Base-by-base conservation (phyloP, 2,888 invertebrate genomes). In the Coenonympha arcania region DNA sequence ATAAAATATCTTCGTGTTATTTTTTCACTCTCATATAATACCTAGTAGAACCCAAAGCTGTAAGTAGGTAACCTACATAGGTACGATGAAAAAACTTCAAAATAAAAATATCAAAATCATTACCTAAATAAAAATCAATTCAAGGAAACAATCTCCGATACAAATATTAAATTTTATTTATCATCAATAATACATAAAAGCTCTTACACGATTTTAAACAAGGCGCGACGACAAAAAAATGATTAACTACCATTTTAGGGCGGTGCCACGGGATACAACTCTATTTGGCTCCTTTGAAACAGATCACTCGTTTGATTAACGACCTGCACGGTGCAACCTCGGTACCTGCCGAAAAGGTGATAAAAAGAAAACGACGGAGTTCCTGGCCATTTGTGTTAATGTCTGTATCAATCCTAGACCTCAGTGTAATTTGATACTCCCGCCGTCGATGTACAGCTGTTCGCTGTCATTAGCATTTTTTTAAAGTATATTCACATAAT, bases 251-350 rank as follows among this genome's bases (percentile, higher is more conserved):
- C 45, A 16, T 43, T 43, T 39, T 61, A 65, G 69, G 81, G 80
- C 75, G 79, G 75, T 73, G 63, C 71, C 61, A 64, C 62, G 65
- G 49, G 54, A 61, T 55, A 79, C 73, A 65, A 68, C 81, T 83
- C 74, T 80, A 81, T 84, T 80, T 69, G 60, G 61, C 67, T 61
- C 58, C 63, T 65, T 69, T 62, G 68, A 54, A 71, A 72, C 66
- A 74, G 68, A 73, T 66, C 66, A 67, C 61, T 56, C 68, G 72
- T 76, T 79, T 85, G 84, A 85, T 84, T 73, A 84, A 84, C 78
- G 79, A 72, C 65, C 61, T 54, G 55, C 58, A 66, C 65, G n/a
- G n/a, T n/a, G n/a, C n/a, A n/a, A n/a, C 65, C 64, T 69, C 64
- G 44, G 57, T 85, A 84, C 84, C 84, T 84, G 84, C 75, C 66